Conservation (phyloP, 2,797 vertebrate genomes). For the Erpetoichthys calabaricus region DNA sequence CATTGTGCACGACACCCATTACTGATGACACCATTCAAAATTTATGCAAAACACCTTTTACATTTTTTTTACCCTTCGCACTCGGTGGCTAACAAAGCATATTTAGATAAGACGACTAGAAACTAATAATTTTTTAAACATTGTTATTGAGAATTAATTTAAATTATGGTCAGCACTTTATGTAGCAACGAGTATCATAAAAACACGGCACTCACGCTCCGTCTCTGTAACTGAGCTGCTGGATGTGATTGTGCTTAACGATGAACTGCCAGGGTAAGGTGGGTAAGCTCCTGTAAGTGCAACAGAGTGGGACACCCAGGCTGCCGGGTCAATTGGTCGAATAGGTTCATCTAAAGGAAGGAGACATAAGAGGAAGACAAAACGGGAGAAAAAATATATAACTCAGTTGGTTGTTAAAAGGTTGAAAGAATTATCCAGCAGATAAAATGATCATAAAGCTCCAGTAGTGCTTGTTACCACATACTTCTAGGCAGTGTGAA, state of each 20-base stretch:
- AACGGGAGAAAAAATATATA: neutral
- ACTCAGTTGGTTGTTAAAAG: neutral
- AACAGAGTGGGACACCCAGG: constrained; percentile 79
- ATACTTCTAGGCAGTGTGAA: constrained; percentile 82
- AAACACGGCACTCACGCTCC: constrained; percentile 38
- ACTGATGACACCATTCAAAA: no score
- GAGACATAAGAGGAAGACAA: neutral
- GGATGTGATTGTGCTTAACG: constrained; percentile 80
- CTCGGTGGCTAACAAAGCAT: no score
- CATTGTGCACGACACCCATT: no score
- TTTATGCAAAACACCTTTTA: no score
- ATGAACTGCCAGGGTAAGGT: constrained; percentile 69
- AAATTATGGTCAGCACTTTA: no score
- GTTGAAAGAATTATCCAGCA: neutral
- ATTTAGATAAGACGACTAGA: no score
- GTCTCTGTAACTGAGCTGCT: constrained; percentile 71
- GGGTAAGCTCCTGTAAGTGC: constrained; percentile 72
- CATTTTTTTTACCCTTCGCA: no score
- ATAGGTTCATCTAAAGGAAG: constrained; percentile 68
- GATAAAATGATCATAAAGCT: neutral
- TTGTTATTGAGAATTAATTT: no score
- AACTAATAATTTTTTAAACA: no score
- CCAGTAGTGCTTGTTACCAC: constrained; percentile 22
- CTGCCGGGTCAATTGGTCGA: constrained; percentile 78
- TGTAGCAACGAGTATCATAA: no score